These are phyloP conservation scores for Styela plicata DNA, from an alignment of 23 tunicate species.

Conservation along the genomic window DNA sequence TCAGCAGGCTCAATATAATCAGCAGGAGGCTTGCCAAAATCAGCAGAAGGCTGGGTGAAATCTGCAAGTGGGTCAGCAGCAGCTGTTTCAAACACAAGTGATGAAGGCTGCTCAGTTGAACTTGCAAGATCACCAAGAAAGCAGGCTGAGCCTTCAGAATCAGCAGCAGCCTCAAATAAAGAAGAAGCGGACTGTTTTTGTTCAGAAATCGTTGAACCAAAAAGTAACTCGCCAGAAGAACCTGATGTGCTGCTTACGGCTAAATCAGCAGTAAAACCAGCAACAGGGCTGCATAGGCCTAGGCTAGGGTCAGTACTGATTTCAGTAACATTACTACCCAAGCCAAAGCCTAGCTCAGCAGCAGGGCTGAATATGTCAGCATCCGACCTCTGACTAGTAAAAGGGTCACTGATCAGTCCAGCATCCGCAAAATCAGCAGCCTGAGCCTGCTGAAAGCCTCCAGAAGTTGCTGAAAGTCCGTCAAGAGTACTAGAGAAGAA, in stretches of 20 bases:
- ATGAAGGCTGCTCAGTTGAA: neutral
- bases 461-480: too few species aligned
- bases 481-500: too few species aligned
- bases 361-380: neutral
- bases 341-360: neutral
- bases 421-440: neutral
- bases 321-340: too few species aligned
- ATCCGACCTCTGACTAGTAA: neutral
- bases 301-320: neutral
- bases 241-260: neutral
- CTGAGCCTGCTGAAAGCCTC: neutral
- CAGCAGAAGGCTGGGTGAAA: neutral
- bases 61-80: neutral
- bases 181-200: neutral
- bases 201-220: neutral
- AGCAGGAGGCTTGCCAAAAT: neutral
- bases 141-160: neutral
- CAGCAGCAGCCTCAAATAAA: neutral
- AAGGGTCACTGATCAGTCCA: neutral
- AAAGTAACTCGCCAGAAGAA: neutral
- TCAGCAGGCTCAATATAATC: slow-evolving; percentile 1
- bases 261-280: too few species aligned
- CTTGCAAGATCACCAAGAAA: neutral
- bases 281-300: too few species aligned
- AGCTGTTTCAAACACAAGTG: neutral